A percentile compares a stretch with the other conserved stretches of the same genome.
phyloP scores from a whole-genome alignment of 2,888 invertebrate genomes.

The Tiliacea citrago region DNA sequence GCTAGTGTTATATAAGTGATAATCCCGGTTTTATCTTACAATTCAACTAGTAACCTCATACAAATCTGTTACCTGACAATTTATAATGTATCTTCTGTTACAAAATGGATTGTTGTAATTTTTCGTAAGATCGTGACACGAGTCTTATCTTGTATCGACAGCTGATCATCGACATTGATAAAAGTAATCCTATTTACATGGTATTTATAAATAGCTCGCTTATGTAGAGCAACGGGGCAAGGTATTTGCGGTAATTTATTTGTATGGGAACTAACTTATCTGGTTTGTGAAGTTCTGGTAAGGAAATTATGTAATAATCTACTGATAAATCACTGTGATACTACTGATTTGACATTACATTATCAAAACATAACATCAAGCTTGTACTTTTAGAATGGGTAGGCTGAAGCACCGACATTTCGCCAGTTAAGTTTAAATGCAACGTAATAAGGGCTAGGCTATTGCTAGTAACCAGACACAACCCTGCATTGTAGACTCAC shows the following conservation, averaged over 20 bases:
- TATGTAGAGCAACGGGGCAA: conserved; percentile 24
- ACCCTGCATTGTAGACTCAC: background rate
- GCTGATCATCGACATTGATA: conserved; percentile 49
- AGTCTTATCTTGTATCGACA: conserved; percentile 49
- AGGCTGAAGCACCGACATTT: background rate
- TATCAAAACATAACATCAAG: background rate
- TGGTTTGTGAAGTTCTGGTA: conserved; percentile 17
- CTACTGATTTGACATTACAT: conserved; percentile 10
- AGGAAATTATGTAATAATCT: conserved; percentile 4
- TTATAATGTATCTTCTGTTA: conserved; percentile 11
- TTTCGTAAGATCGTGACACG: conserved; percentile 37
- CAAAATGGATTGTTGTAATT: conserved; percentile 31
- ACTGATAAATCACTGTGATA: background rate
- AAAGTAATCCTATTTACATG: conserved; percentile 53
- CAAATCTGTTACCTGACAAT: conserved; percentile 7
- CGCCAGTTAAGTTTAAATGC: background rate
- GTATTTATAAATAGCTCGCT: conserved; percentile 41
- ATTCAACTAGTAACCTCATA: background rate
- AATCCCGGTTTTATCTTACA: background rate
- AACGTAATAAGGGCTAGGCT: background rate
- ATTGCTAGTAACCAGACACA: background rate
- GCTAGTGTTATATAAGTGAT: background rate
- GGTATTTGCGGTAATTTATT: conserved; percentile 24
- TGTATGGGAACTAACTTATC: conserved; percentile 16
- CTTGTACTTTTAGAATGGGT: background rate